Base-by-base conservation (phyloP, 2,888 invertebrate species). In the Scaptomyza polygonia region DNA sequence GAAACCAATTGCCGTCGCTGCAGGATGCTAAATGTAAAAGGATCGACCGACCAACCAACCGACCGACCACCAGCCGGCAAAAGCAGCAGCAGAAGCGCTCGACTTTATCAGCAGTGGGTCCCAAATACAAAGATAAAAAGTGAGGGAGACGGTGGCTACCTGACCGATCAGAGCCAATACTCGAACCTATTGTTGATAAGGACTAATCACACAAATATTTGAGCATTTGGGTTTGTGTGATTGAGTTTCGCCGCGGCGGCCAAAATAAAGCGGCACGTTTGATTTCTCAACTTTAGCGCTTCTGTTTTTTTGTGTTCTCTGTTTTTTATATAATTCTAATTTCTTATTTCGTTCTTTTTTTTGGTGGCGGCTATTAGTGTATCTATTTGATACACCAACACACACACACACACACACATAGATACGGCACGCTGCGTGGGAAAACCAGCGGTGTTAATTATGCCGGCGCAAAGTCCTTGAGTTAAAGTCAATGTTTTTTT, bases 171-270 rank as follows among this genome's bases (percentile, higher is more conserved):
- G 54, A 36, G 16, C 16, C 47, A 52, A 64, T 36, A 61, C 69
- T 39, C 16, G 14, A 39, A 39, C 16, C 39, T 56, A 52, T 44
- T 65, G 72, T 77, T 83, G 89, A 89, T 88, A 89, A 88, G 88
- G 88, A 88, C 88, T 88, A 88, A 89, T 87, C 88, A 86, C 81
- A 88, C 83, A 90, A 89, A 89, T 90, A 90, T 90, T 89, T 89
- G 84, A 89, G 79, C 79, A 82, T 89, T 87, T 42, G 72, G 74
- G 39, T 39, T 36, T 36, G 36, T 72, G 78, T 74, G 80, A 86
- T 82, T 79, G 77, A 67, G 75, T 56, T 67, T 72, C 53, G 67
- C 76, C 73, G 79, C 76, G 67, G 72, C 72, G 48, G 48, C 67
- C 45, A 66, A 54, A 57, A 72, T 62, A 71, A 71, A 67, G 81